Percentiles rank a stretch among this genome's conserved stretches.
These are phyloP conservation scores for Acrossocheilus fasciatus DNA, from an alignment of 2,797 vertebrate genomes.

Conservation along the genomic window DNA sequence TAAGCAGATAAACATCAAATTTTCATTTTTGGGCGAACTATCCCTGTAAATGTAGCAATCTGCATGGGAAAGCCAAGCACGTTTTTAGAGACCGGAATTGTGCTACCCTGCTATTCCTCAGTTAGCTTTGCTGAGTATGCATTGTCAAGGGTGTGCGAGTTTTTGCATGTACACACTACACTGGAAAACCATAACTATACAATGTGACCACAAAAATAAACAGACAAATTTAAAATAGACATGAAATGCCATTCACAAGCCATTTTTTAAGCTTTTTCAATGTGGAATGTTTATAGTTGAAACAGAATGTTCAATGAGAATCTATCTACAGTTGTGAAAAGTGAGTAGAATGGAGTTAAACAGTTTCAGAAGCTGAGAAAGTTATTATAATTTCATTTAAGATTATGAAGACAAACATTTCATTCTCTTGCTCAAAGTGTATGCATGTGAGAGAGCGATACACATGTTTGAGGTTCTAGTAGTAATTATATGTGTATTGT, in stretches of 20 bases:
- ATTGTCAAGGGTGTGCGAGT: conserved; percentile 53
- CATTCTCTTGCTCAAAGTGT: neutral
- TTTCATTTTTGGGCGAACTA: no score
- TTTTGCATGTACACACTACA: conserved; percentile 13
- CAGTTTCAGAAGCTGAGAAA: no score
- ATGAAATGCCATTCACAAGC: neutral
- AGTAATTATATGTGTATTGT: conserved; percentile 24
- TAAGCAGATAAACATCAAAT: no score
- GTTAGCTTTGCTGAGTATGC: conserved; percentile 69
- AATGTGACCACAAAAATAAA: neutral
- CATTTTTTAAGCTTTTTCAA: neutral
- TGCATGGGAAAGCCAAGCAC: conserved; percentile 42
- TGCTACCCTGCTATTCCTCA: conserved; percentile 56
- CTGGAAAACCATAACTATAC: neutral
- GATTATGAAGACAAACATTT: neutral
- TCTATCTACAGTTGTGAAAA: neutral
- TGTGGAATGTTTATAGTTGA: neutral
- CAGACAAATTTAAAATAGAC: neutral
- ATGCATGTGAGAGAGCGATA: conserved; percentile 1
- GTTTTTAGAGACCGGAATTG: conserved; percentile 68
- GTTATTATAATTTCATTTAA: neutral
- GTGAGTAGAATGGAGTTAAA: neutral
- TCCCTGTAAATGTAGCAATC: conserved; percentile 7
- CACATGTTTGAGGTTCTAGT: neutral
- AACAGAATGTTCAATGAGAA: neutral